These are phyloP conservation scores for Sigmodon hispidus DNA, from an alignment of 2,113 vertebrate genomes.

Conservation along the genomic window DNA sequence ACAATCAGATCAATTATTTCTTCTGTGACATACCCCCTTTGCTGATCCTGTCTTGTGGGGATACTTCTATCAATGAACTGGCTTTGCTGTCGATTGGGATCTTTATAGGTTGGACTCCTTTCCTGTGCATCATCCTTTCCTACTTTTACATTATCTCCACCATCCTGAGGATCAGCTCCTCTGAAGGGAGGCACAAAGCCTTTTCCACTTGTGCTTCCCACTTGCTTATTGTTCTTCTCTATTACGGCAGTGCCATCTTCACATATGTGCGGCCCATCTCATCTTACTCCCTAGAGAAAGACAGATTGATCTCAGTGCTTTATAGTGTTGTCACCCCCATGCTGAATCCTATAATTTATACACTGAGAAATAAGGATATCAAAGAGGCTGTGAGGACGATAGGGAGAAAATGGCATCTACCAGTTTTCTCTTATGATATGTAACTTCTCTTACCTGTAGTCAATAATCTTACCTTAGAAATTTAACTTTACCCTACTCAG, in stretches of 20 bases:
- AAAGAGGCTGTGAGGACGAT: slow-evolving; percentile 24
- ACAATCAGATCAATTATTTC: slow-evolving; percentile 64
- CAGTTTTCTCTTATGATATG: neutral
- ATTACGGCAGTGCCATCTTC: slow-evolving; percentile 62
- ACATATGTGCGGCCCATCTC: slow-evolving; percentile 38
- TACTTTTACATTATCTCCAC: slow-evolving; percentile 63
- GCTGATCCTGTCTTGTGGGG: slow-evolving; percentile 60
- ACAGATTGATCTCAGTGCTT: slow-evolving; percentile 53
- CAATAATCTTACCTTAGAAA: neutral
- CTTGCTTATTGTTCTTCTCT: slow-evolving; percentile 60
- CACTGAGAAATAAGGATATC: slow-evolving; percentile 65
- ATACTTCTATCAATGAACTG: slow-evolving; percentile 60
- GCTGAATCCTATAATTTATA: slow-evolving; percentile 64
- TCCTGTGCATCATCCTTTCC: slow-evolving; percentile 58
- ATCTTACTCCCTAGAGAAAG: slow-evolving; percentile 38
- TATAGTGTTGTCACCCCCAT: slow-evolving; percentile 58
- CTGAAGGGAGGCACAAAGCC: slow-evolving; percentile 29
- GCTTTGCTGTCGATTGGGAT: slow-evolving; percentile 27
- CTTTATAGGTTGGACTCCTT: slow-evolving; percentile 52
- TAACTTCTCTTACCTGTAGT: neutral
- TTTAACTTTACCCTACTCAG: neutral
- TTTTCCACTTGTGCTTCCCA: slow-evolving; percentile 72
- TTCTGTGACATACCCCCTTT: slow-evolving; percentile 65
- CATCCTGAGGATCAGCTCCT: slow-evolving; percentile 18
- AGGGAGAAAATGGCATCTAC: slow-evolving; percentile 6